These are phyloP conservation scores for Eptesicus fuscus DNA, from an alignment of 2,113 vertebrate genomes.

Conservation along the genomic window DNA sequence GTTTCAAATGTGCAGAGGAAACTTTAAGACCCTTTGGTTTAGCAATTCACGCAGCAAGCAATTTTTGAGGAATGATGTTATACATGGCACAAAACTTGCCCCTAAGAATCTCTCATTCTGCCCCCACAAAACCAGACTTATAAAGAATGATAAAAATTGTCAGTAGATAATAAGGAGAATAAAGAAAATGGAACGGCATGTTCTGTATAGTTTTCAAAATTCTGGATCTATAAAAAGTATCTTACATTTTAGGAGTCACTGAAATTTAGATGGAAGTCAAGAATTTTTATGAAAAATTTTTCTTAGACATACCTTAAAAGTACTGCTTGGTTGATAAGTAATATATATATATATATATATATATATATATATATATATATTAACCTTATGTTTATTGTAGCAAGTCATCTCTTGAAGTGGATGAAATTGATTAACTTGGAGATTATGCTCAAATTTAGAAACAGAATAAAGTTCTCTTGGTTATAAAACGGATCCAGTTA, in stretches of 20 bases:
- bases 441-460: neutral
- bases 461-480: neutral
- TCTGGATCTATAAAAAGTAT: neutral
- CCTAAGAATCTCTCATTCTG: neutral
- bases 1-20: slow-evolving; percentile 5
- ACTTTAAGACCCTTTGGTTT: neutral
- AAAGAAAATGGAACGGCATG: neutral
- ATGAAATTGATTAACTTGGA: neutral
- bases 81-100: neutral
- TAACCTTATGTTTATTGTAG: neutral
- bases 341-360: neutral
- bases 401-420: neutral
- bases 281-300: neutral
- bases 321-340: neutral
- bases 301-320: neutral
- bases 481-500: neutral
- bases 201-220: neutral
- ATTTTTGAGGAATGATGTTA: neutral
- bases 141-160: neutral
- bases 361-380: neutral
- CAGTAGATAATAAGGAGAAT: neutral
- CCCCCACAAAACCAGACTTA: neutral
- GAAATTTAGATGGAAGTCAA: neutral
- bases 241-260: neutral
- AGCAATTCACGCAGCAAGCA: neutral